phyloP scores from a whole-genome alignment of 2,888 invertebrate genomes.

The Euphydryas editha region DNA sequence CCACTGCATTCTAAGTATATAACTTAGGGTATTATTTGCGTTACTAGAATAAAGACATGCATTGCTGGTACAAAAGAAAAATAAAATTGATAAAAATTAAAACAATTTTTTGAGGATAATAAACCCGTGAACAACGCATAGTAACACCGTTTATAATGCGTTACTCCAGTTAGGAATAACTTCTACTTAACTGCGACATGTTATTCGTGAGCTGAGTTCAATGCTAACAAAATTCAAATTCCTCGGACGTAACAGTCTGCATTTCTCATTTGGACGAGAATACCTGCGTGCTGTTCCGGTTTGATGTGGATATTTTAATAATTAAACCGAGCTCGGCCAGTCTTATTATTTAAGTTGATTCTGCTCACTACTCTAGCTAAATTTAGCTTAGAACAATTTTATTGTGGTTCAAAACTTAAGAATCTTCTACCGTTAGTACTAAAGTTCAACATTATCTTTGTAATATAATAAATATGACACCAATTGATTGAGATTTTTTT shows the following conservation, averaged over 20 bases:
- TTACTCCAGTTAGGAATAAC: too few relatives aligned
- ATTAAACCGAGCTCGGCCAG: slow-evolving; percentile 7
- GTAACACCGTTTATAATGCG: too few relatives aligned
- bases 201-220: too few relatives aligned
- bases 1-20: too few relatives aligned
- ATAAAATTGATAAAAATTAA: too few relatives aligned
- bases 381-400: too few relatives aligned
- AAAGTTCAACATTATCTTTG: neutral
- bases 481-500: neutral
- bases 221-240: slow-evolving; percentile 42
- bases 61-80: too few relatives aligned
- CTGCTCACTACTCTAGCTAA: slow-evolving; percentile 1
- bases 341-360: slow-evolving; percentile 1
- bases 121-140: too few relatives aligned
- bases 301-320: slow-evolving; percentile 35
- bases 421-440: neutral
- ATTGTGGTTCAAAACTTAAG: neutral
- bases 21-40: too few relatives aligned
- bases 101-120: neutral
- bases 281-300: slow-evolving; percentile 25
- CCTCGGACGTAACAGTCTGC: slow-evolving; percentile 32
- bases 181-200: too few relatives aligned
- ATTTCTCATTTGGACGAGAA: slow-evolving; percentile 39
- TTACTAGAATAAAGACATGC: too few relatives aligned
- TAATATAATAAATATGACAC: neutral